Evolutionary conservation across 1,140 invertebrate species (phyloP), one percentile per base, ranked within the genome.

Genomic region (Diabrotica undecimpunctata): DNA sequence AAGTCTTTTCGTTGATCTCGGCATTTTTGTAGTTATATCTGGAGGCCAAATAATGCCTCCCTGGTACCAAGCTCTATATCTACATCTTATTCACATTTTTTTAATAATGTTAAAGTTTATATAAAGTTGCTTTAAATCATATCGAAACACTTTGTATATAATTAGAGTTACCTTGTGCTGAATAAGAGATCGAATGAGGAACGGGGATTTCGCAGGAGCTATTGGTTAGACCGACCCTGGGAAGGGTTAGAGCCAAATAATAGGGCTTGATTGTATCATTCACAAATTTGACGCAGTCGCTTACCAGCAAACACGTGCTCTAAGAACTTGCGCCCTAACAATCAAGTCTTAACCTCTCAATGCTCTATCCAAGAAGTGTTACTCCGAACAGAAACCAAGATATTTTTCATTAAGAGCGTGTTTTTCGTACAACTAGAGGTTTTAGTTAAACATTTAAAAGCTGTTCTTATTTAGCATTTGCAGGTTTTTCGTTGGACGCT

Each of bases 221-320:
- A 46, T 46, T n/a, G 41, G n/a, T 46, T 46, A 6, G n/a, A 46
- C 41, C 41, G 14, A 52, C 54, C 39, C n/a, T 25, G 63, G 63
- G 59, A 46, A 60, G 58, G 58, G 13, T 60, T 60, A 41, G 12
- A 38, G 58, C 57, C 25, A 67, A 59, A 50, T 60, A 13, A 39
- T 50, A 39, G 39, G 10, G 38, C 50, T 60, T 35, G 38, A 14
- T 41, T 53, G 52, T 62, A 39, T 62, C 61, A 62, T 62, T 62
- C 64, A 54, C 57, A 61, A 54, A 53, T 61, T 54, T 35, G 65
- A 46, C 8, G 64, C 66, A 51, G 41, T 12, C 51, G 66, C 56
- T 25, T 38, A 12, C 38, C 58, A 13, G 6, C 25, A 41, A 60
- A 55, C 57, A 61, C 61, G 52, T 58, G 60, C 46, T 62, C 51